Percentiles rank a stretch among this genome's conserved stretches.
Evolutionary conservation across 2,113 vertebrate genomes (phyloP).

Genomic region (Euleptes europaea): DNA sequence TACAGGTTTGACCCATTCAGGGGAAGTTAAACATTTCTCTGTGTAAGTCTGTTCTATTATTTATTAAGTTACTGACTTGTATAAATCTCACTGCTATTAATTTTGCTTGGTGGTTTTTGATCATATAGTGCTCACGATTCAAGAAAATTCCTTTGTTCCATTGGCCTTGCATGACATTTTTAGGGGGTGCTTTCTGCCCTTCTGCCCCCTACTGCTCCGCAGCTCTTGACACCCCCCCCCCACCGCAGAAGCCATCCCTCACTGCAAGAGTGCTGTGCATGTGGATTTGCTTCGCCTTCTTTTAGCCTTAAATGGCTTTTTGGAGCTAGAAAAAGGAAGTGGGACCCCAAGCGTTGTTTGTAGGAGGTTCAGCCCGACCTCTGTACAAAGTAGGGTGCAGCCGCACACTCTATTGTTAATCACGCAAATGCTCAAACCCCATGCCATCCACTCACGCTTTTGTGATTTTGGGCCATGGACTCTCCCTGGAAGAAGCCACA

Average conservation of each 20-base stretch:
- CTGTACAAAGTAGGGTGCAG: not conserved
- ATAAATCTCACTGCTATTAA: conserved; percentile 16
- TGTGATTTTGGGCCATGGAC: not conserved
- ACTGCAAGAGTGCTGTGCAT: too few relatives aligned
- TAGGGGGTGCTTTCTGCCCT: not conserved
- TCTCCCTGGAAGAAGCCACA: not conserved
- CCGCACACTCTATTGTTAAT: not conserved
- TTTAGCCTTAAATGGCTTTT: not conserved
- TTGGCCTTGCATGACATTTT: not conserved
- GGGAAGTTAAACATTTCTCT: conserved; percentile 33
- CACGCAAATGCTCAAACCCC: not conserved
- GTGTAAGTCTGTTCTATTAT: conserved; percentile 29
- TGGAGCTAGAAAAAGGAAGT: not conserved
- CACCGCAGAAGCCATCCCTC: too few relatives aligned
- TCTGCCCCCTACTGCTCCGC: too few relatives aligned
- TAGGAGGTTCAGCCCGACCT: not conserved
- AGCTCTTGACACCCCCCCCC: too few relatives aligned
- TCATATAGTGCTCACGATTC: not conserved
- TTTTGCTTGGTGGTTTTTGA: conserved; percentile 4
- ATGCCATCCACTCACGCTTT: not conserved
- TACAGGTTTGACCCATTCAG: conserved; percentile 42
- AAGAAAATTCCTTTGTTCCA: not conserved
- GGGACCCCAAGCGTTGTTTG: not conserved
- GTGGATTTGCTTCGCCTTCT: not conserved
- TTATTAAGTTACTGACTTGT: conserved; percentile 28